Conservation (phyloP, 2,888 invertebrate species). For the Leptinotarsa tumamoca region DNA sequence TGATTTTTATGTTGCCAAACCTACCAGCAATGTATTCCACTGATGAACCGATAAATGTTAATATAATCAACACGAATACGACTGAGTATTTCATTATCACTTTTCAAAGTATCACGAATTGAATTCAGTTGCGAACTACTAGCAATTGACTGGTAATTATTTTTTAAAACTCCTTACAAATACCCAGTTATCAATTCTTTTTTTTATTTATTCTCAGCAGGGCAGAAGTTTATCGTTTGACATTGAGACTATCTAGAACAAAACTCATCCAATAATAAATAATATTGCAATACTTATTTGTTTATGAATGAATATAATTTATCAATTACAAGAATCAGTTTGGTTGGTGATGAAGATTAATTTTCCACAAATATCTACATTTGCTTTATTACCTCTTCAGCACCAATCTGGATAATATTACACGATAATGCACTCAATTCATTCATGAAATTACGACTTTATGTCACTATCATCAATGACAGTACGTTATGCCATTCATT, state of each 20-base stretch:
- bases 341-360: too few species aligned
- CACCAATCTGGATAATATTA: too few species aligned
- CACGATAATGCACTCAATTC: too few species aligned
- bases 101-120: not conserved
- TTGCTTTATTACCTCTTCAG: too few species aligned
- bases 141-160: not conserved
- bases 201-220: not conserved
- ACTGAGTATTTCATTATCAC: not conserved
- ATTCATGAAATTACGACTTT: too few species aligned
- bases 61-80: not conserved
- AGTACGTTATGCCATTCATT: too few species aligned
- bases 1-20: not conserved
- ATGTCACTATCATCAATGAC: too few species aligned
- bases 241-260: slow-evolving; percentile 22
- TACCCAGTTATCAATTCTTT: not conserved
- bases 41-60: slow-evolving; percentile 7
- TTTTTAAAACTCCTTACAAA: not conserved
- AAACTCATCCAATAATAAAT: not conserved
- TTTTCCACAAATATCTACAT: too few species aligned
- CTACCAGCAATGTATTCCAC: slow-evolving; percentile 17
- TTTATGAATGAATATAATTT: not conserved
- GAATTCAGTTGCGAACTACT: not conserved
- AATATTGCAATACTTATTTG: slow-evolving; percentile 11
- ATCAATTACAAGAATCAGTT: not conserved
- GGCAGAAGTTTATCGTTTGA: slow-evolving; percentile 22